phyloP scores from a whole-genome alignment of 2,797 vertebrate species.

The Dicrostonyx torquatus region DNA sequence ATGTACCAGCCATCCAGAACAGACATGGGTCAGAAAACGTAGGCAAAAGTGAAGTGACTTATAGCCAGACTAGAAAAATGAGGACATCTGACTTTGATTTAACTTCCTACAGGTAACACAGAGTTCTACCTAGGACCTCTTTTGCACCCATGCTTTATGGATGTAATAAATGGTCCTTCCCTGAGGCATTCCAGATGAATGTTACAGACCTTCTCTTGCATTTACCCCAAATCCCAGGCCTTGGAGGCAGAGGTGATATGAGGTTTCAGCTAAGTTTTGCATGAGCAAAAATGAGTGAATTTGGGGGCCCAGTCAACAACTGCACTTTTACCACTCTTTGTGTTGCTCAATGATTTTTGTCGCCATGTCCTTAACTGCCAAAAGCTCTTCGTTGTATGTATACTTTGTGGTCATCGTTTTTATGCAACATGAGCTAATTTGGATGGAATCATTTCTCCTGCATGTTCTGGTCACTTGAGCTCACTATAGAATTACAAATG shows the following conservation, averaged over 20 bases:
- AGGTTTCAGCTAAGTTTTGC: background rate
- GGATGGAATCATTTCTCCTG: conserved; percentile 20
- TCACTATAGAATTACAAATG: background rate
- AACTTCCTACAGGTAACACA: background rate
- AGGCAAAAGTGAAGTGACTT: background rate
- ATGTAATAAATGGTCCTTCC: background rate
- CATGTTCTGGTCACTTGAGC: conserved; percentile 32
- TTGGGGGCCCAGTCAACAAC: background rate
- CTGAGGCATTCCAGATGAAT: background rate
- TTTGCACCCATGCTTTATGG: background rate
- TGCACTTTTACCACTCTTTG: background rate
- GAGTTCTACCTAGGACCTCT: background rate
- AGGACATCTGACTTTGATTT: background rate
- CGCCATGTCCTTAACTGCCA: background rate
- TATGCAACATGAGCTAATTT: conserved; percentile 10
- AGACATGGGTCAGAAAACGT: background rate
- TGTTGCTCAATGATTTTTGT: background rate
- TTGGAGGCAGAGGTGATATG: background rate
- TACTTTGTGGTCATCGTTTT: conserved; percentile 30
- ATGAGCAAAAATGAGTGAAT: background rate
- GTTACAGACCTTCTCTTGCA: background rate
- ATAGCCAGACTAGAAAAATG: background rate
- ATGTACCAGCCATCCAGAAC: background rate
- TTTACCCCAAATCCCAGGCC: background rate
- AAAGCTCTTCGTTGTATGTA: background rate